Percentiles rank a stretch among this genome's conserved stretches.
Conservation (phyloP, 2,888 invertebrate species). For the Brachylomia viminalis region DNA sequence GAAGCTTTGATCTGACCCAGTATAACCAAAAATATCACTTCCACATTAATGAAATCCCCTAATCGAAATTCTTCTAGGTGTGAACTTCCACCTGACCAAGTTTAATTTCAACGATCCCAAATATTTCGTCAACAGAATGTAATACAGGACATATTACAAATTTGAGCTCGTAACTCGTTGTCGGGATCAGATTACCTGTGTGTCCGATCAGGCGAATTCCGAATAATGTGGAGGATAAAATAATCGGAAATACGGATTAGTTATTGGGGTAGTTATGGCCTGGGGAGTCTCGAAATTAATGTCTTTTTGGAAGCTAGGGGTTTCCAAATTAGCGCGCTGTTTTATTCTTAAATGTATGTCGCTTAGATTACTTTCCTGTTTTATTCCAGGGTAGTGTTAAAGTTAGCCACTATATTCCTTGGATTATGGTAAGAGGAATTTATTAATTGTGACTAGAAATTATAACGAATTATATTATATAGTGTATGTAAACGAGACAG, state of each 20-base stretch:
- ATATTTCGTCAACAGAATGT: conserved; percentile 9
- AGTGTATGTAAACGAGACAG: too few species aligned
- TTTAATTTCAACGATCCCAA: conserved; percentile 19
- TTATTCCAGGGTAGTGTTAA: not conserved
- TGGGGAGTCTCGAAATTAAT: not conserved
- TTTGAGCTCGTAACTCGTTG: conserved; percentile 11
- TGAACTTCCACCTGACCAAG: conserved; percentile 15
- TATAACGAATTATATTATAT: too few species aligned
- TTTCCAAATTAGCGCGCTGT: not conserved
- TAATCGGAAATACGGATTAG: conserved; percentile 3
- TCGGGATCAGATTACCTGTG: conserved; percentile 26
- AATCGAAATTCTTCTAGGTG: not conserved
- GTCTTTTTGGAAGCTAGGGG: not conserved
- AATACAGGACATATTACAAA: conserved; percentile 13
- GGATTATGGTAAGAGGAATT: not conserved
- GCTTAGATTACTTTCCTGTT: not conserved
- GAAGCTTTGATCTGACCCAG: not conserved
- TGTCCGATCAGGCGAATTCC: conserved; percentile 20
- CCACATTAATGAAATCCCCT: not conserved
- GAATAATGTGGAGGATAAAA: conserved; percentile 26
- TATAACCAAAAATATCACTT: not conserved
- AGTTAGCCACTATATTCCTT: not conserved
- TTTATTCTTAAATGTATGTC: not conserved
- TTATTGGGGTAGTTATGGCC: not conserved
- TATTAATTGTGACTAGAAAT: not conserved